Evolutionary conservation across 2,797 vertebrate genomes (phyloP).

Genomic region (Nannoperca obscura): DNA sequence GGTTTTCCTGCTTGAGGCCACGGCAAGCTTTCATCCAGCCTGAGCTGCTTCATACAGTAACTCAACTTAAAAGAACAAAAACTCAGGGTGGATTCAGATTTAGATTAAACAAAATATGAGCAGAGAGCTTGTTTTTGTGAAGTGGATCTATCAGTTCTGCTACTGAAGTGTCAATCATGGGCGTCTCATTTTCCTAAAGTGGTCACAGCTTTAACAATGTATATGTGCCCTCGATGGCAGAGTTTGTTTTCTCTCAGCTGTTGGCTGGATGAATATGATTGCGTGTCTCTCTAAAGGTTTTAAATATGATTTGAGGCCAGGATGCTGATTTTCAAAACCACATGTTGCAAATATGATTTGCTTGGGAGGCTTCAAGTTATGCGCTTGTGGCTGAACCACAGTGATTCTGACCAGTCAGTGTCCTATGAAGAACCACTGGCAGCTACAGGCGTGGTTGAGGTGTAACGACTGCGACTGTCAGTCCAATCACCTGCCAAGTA

Average conservation of each 20-base stretch:
- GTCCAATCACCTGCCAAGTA: too few relatives aligned
- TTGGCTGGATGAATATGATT: neutral
- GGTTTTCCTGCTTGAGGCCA: neutral
- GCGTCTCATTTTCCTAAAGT: neutral
- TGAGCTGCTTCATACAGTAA: neutral
- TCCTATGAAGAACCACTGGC: too few relatives aligned
- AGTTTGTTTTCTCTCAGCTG: neutral
- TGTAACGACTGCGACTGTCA: too few relatives aligned
- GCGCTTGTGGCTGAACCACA: too few relatives aligned
- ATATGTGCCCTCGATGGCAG: neutral
- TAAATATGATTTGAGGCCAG: neutral
- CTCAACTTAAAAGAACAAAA: neutral
- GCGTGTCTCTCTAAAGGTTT: neutral
- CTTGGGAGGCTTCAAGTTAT: too few relatives aligned
- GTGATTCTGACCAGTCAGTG: too few relatives aligned
- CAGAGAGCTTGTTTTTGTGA: neutral
- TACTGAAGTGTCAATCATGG: too few relatives aligned
- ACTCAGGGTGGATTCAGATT: neutral
- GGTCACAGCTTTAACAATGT: neutral
- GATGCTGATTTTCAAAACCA: neutral
- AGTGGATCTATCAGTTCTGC: neutral
- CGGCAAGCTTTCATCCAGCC: neutral
- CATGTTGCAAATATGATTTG: neutral
- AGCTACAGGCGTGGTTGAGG: too few relatives aligned
- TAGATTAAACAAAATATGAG: neutral